Conservation (phyloP, 2,113 vertebrate genomes). For the Mixornis gularis region DNA sequence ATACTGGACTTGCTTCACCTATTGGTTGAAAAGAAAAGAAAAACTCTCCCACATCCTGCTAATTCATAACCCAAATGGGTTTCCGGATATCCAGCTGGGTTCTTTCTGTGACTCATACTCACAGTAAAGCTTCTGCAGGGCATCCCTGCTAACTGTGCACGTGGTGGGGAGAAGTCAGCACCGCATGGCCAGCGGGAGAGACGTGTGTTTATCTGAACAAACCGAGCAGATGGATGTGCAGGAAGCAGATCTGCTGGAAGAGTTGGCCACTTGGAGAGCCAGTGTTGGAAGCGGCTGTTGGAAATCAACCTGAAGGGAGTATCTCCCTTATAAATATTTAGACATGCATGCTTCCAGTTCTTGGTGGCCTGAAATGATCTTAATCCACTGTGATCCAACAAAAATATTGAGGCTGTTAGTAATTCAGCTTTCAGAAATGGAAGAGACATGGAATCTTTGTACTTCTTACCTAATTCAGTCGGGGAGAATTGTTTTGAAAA, state of each 20-base stretch:
- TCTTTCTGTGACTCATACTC: not conserved
- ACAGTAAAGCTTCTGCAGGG: not conserved
- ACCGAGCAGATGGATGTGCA: conserved; percentile 9
- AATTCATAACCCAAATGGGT: not conserved
- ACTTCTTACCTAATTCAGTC: not conserved
- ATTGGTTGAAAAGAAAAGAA: not conserved
- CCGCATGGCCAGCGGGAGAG: not conserved
- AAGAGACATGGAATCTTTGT: not conserved
- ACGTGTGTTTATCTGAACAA: not conserved
- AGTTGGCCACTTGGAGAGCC: conserved; percentile 18
- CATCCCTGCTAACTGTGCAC: not conserved
- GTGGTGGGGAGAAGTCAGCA: not conserved
- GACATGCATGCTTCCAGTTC: not conserved
- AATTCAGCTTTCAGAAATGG: not conserved
- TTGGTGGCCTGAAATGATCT: not conserved
- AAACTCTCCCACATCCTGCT: not conserved
- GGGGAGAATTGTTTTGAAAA: not conserved
- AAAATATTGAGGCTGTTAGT: not conserved
- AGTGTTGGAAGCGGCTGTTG: not conserved
- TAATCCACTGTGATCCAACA: not conserved
- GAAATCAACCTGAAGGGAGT: conserved; percentile 4
- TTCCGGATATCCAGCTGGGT: not conserved
- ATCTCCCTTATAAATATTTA: conserved; percentile 30
- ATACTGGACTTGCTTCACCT: not conserved
- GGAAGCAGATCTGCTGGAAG: conserved; percentile 32